A percentile compares a stretch with the other conserved stretches of the same genome.
Conservation (phyloP, 2,888 invertebrate genomes). For the Metalampra italica region DNA sequence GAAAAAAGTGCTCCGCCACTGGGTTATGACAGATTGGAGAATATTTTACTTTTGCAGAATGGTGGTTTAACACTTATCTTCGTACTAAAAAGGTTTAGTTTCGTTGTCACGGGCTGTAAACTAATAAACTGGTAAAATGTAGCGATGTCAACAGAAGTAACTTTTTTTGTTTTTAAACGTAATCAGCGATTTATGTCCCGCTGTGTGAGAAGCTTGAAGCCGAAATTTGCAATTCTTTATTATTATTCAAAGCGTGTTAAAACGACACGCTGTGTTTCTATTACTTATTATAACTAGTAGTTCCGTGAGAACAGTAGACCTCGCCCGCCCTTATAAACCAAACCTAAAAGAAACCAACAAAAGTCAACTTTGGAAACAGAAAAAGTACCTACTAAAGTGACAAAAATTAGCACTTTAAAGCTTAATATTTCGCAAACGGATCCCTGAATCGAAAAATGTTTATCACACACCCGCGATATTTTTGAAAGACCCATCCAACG, state of each 20-base stretch:
- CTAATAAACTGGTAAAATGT: background rate
- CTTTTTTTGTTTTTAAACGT: constrained; percentile 41
- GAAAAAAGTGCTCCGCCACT: constrained; percentile 29
- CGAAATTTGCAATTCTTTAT: background rate
- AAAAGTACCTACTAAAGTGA: too few relatives aligned
- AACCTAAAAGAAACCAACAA: too few relatives aligned
- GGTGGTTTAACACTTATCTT: background rate
- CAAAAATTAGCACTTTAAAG: too few relatives aligned
- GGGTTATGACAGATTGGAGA: constrained; percentile 22
- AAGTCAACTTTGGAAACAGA: too few relatives aligned
- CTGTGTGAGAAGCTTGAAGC: constrained; percentile 25
- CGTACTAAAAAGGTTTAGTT: background rate
- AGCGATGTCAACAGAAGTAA: constrained; percentile 24
- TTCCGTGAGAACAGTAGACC: too few relatives aligned
- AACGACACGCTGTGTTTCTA: background rate
- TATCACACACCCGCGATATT: too few relatives aligned
- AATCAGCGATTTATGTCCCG: constrained; percentile 52
- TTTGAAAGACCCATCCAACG: too few relatives aligned
- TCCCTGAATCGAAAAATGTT: too few relatives aligned
- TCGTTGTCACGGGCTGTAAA: background rate
- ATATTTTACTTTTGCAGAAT: background rate
- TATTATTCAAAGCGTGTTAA: background rate
- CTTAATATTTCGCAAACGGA: too few relatives aligned
- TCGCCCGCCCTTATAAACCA: too few relatives aligned
- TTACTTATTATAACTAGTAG: background rate